Percentiles rank a stretch among this genome's conserved stretches.
phyloP scores from a whole-genome alignment of 1,140 invertebrate species.

The Trialeurodes vaporariorum region DNA sequence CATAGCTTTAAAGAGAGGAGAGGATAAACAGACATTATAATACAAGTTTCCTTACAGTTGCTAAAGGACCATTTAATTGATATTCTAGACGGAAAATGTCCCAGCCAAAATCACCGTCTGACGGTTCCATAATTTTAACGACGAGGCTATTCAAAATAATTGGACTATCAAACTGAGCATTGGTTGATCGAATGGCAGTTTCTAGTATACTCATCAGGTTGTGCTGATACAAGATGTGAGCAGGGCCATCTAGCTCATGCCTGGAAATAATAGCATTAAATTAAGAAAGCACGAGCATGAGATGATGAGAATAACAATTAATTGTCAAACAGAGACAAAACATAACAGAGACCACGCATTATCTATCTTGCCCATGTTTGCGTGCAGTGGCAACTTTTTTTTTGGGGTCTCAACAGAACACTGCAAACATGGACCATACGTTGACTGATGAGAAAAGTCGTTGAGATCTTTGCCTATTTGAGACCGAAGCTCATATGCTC shows the following conservation, averaged over 20 bases:
- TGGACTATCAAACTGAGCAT: conserved; percentile 84
- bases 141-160: conserved; percentile 81
- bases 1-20: not conserved
- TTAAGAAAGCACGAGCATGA: no score
- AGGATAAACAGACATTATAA: not conserved
- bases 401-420: no score
- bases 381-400: no score
- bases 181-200: conserved; percentile 84
- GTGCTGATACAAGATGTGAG: conserved; percentile 72
- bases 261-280: conserved; percentile 45
- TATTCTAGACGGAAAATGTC: conserved; percentile 92
- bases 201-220: conserved; percentile 82
- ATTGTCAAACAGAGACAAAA: no score
- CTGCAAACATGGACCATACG: no score
- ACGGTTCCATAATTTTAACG: conserved; percentile 65
- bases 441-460: no score
- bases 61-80: conserved; percentile 83
- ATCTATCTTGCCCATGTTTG: no score
- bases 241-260: conserved; percentile 78
- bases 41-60: conserved; percentile 61
- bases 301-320: no score
- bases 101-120: conserved; percentile 79
- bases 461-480: no score
- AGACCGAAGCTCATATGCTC: no score
- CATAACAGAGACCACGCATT: no score